A percentile compares a stretch with the other conserved stretches of the same genome.
These are phyloP conservation scores for Bos indicus DNA, from an alignment of 2,113 vertebrate genomes.

Conservation along the genomic window DNA sequence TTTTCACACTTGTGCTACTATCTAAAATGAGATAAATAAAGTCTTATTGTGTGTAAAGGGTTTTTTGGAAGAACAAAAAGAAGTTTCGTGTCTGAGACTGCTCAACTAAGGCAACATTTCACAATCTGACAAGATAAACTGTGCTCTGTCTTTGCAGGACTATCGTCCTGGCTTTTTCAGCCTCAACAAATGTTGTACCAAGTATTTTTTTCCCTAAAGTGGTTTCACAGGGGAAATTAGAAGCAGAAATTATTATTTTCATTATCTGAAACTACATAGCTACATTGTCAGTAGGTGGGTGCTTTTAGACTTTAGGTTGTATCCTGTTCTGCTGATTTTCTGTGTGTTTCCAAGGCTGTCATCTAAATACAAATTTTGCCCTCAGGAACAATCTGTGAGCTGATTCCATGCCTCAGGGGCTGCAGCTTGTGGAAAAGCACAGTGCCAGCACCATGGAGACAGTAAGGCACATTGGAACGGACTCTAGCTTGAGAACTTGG, in stretches of 20 bases:
- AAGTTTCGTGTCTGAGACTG: neutral
- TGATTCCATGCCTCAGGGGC: neutral
- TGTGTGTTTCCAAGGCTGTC: neutral
- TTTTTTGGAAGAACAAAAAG: neutral
- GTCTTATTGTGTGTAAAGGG: neutral
- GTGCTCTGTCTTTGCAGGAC: neutral
- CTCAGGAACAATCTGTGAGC: neutral
- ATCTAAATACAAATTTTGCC: neutral
- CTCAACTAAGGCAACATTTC: neutral
- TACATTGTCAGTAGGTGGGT: neutral
- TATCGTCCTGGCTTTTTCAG: neutral
- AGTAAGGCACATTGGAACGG: neutral
- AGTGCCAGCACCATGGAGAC: neutral
- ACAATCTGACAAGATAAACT: neutral
- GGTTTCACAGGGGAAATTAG: neutral
- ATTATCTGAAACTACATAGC: neutral
- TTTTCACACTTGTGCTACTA: neutral
- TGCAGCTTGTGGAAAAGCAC: neutral
- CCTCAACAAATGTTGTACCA: neutral
- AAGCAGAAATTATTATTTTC: neutral
- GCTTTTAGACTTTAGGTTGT: neutral
- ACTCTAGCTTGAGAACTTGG: neutral
- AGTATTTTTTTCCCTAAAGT: neutral
- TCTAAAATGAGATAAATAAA: neutral
- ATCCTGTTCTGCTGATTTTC: neutral